Percentiles rank a stretch among this genome's conserved stretches.
Conservation (phyloP, 1,140 invertebrate species). For the Bacillus rossius region DNA sequence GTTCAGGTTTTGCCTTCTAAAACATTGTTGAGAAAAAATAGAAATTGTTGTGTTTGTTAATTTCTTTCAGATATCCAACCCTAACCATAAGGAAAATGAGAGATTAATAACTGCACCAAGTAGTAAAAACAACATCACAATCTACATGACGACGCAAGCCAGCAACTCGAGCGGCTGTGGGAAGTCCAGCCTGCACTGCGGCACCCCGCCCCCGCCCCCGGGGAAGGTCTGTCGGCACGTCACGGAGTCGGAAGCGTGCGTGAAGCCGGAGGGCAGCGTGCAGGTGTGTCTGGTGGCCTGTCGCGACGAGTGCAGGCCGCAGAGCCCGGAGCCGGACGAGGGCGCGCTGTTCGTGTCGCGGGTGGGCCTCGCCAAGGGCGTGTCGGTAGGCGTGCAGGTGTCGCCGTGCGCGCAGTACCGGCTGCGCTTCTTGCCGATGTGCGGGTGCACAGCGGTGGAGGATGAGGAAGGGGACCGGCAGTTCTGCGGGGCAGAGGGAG, state of each 20-base stretch:
- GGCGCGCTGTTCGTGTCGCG: background rate
- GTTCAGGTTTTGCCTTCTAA: background rate
- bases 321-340: background rate
- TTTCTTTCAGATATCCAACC: background rate
- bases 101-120: background rate
- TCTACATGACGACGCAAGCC: too few species aligned
- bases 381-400: constrained; percentile 6
- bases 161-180: too few species aligned
- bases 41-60: background rate
- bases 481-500: constrained; percentile 11
- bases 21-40: background rate
- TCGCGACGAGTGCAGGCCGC: background rate
- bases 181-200: too few species aligned
- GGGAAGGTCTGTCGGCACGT: background rate
- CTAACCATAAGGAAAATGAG: background rate
- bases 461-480: background rate
- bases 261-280: background rate
- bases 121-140: too few species aligned
- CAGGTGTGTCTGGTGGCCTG: background rate
- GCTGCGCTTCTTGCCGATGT: constrained; percentile 20
- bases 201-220: too few species aligned
- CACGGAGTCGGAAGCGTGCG: background rate
- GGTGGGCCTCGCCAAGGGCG: background rate
- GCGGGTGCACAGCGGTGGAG: constrained; percentile 15
- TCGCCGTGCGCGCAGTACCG: background rate